These are phyloP conservation scores for Tromatobia lineatoria DNA, from an alignment of 2,888 invertebrate species.

Conservation along the genomic window DNA sequence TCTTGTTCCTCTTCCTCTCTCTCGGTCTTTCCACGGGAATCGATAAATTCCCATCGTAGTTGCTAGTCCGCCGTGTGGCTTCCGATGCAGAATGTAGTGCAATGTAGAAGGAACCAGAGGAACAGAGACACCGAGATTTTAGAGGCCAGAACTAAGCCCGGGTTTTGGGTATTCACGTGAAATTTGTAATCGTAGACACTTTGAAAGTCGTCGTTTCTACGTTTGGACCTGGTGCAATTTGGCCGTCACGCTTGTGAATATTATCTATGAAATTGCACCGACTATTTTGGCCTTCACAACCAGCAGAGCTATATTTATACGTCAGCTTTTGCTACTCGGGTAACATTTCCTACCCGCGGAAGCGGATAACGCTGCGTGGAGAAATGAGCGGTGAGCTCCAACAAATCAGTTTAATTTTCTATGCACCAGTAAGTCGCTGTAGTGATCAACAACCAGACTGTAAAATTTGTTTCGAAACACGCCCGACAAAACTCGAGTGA, in stretches of 20 bases:
- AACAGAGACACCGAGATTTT: conserved; percentile 12
- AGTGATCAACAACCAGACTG: neutral
- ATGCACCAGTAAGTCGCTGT: neutral
- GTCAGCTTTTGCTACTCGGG: conserved; percentile 23
- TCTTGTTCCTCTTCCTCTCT: conserved; percentile 1
- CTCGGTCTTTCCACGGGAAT: conserved; percentile 30
- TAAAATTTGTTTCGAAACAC: neutral
- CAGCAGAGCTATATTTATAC: neutral
- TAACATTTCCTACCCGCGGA: conserved; percentile 43
- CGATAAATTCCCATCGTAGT: conserved; percentile 62
- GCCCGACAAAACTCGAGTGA: neutral
- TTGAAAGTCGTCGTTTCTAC: conserved; percentile 66
- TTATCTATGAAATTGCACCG: conserved; percentile 68
- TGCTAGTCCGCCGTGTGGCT: conserved; percentile 46
- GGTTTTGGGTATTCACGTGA: conserved; percentile 59
- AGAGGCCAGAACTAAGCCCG: conserved; percentile 28
- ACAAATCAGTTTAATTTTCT: conserved; percentile 55
- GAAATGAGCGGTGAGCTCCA: conserved; percentile 25
- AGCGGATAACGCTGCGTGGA: conserved; percentile 41
- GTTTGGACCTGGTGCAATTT: conserved; percentile 66
- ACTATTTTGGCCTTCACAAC: conserved; percentile 45
- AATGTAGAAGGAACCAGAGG: conserved; percentile 44
- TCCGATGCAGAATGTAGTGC: conserved; percentile 59
- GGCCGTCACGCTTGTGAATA: conserved; percentile 71
- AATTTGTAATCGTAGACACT: conserved; percentile 70